A percentile compares a stretch with the other conserved stretches of the same genome.
These are phyloP conservation scores for Sebastes hubbsi DNA, from an alignment of 2,797 vertebrate genomes.

Conservation along the genomic window DNA sequence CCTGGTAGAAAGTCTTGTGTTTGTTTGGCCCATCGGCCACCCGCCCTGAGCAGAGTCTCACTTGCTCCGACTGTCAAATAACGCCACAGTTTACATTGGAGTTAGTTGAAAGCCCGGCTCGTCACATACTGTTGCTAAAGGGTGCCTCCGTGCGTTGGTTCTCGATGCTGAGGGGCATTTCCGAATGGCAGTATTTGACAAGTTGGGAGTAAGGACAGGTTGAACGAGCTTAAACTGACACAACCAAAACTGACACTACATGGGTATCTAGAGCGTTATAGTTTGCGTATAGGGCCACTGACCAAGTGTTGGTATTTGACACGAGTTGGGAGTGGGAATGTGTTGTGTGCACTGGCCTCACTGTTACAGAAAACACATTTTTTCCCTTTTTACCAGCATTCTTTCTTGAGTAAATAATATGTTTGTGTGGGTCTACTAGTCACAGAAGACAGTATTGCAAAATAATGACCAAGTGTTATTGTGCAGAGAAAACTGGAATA, in stretches of 20 bases:
- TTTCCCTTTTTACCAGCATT: background rate
- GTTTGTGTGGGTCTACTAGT: background rate
- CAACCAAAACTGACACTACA: background rate
- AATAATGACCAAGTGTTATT: background rate
- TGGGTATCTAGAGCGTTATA: background rate
- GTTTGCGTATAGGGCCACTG: background rate
- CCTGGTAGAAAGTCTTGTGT: too few relatives aligned
- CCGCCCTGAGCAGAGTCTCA: too few relatives aligned
- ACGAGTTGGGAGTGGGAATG: background rate
- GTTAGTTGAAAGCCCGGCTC: too few relatives aligned
- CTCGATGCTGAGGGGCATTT: too few relatives aligned
- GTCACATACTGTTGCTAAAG: too few relatives aligned
- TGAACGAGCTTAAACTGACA: too few relatives aligned
- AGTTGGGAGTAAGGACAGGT: too few relatives aligned
- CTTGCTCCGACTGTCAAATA: too few relatives aligned
- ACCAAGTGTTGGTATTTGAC: background rate
- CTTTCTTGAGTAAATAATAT: background rate
- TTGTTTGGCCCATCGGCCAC: too few relatives aligned
- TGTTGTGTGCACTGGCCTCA: background rate
- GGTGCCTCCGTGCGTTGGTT: too few relatives aligned
- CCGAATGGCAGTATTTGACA: too few relatives aligned
- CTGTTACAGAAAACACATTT: background rate
- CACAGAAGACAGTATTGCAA: conserved; percentile 8
- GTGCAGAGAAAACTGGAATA: conserved; percentile 7
- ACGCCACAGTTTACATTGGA: too few relatives aligned